A percentile compares a stretch with the other conserved stretches of the same genome.
Conservation (phyloP, 2,888 invertebrate species). For the Pilophorus perplexus region DNA sequence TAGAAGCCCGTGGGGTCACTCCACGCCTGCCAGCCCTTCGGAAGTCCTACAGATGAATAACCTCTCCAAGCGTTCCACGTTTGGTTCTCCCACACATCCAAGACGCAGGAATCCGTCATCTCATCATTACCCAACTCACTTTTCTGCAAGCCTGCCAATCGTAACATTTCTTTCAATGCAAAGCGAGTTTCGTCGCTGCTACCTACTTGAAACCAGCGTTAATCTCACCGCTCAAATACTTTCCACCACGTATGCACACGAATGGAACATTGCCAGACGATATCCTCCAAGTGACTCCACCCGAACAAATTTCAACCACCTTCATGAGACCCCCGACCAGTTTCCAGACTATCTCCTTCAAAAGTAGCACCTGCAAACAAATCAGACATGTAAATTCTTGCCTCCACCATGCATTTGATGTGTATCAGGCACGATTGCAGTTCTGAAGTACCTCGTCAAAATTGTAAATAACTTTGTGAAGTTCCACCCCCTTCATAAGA, state of each 20-base stretch:
- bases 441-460: slow-evolving; percentile 55
- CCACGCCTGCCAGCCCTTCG: slow-evolving; percentile 88
- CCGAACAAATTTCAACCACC: slow-evolving; percentile 70
- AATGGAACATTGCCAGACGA: slow-evolving; percentile 85
- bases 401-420: not conserved
- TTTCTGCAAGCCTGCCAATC: slow-evolving; percentile 55
- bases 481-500: slow-evolving; percentile 71
- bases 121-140: slow-evolving; percentile 64
- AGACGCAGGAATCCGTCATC: slow-evolving; percentile 84
- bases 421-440: not conserved
- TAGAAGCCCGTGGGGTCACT: slow-evolving; percentile 82
- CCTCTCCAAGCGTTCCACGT: slow-evolving; percentile 90
- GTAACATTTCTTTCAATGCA: not conserved
- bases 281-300: slow-evolving; percentile 87
- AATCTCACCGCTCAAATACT: slow-evolving; percentile 56
- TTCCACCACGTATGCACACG: slow-evolving; percentile 84
- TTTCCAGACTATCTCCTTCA: slow-evolving; percentile 78
- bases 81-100: slow-evolving; percentile 91
- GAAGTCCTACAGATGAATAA: slow-evolving; percentile 79
- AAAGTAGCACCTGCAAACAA: slow-evolving; percentile 58
- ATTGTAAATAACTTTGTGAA: slow-evolving; percentile 66
- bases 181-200: not conserved
- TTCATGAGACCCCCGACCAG: slow-evolving; percentile 84
- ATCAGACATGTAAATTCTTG: not conserved
- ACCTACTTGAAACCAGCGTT: not conserved